Conservation (phyloP, 2,113 vertebrate species). For the Pangasianodon gigas region DNA sequence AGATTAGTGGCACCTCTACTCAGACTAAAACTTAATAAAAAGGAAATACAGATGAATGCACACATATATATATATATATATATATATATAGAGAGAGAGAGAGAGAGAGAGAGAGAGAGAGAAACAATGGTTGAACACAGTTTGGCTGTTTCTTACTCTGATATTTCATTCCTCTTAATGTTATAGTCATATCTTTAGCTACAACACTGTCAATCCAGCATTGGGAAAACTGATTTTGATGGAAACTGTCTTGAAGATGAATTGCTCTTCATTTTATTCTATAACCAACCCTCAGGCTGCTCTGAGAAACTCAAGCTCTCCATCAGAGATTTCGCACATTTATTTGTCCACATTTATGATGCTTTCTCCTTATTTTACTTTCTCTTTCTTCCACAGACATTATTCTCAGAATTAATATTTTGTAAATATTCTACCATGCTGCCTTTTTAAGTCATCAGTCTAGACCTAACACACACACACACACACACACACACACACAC, state of each 20-base stretch:
- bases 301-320: neutral
- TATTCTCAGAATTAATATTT: too few species aligned
- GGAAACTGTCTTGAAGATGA: neutral
- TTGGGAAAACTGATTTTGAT: neutral
- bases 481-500: neutral
- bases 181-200: neutral
- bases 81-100: neutral
- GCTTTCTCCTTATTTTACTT: neutral
- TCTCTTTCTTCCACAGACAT: neutral
- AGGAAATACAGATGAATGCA: constrained; percentile 42
- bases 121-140: neutral
- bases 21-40: constrained; percentile 37
- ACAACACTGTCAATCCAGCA: neutral
- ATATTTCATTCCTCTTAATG: neutral
- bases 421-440: too few species aligned
- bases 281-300: neutral
- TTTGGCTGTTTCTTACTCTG: neutral
- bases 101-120: neutral
- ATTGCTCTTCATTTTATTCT: neutral
- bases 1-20: constrained; percentile 55
- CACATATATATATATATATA: neutral
- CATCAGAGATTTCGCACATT: neutral
- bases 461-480: too few species aligned
- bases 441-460: too few species aligned
- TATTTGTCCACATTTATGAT: neutral